Evolutionary conservation across 2,888 invertebrate genomes (phyloP).

Genomic region (Parnassius smintheus): DNA sequence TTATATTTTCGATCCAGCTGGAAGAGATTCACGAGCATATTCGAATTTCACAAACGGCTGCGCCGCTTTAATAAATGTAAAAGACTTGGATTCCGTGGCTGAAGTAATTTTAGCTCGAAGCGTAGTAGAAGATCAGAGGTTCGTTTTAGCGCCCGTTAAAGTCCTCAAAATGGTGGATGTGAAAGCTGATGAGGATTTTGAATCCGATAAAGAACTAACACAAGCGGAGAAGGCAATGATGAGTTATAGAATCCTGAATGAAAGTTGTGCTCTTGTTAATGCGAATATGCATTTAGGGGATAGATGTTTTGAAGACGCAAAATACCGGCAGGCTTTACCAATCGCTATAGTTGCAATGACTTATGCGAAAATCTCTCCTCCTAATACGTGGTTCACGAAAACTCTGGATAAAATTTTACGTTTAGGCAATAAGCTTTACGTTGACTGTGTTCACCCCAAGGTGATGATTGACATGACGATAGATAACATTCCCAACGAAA

Average conservation of each 20-base stretch:
- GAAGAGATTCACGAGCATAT: slow-evolving; percentile 75
- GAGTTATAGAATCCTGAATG: slow-evolving; percentile 78
- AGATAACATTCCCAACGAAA: slow-evolving; percentile 80
- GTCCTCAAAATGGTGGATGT: slow-evolving; percentile 70
- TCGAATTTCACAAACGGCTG: slow-evolving; percentile 73
- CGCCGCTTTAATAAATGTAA: slow-evolving; percentile 80
- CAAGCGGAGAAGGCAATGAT: slow-evolving; percentile 75
- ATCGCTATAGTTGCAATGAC: slow-evolving; percentile 82
- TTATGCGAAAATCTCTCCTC: slow-evolving; percentile 84
- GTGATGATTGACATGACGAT: slow-evolving; percentile 71
- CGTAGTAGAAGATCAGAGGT: slow-evolving; percentile 73
- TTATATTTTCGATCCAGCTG: slow-evolving; percentile 84
- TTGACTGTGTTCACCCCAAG: slow-evolving; percentile 75
- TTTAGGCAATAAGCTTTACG: slow-evolving; percentile 80
- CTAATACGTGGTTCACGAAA: slow-evolving; percentile 81
- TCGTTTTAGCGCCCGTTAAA: slow-evolving; percentile 70
- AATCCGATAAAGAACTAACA: slow-evolving; percentile 70
- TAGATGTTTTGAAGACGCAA: slow-evolving; percentile 79
- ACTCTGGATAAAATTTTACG: slow-evolving; percentile 82
- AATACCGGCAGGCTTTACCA: slow-evolving; percentile 82
- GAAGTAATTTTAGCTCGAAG: slow-evolving; percentile 75
- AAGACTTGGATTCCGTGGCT: slow-evolving; percentile 70
- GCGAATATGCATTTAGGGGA: slow-evolving; percentile 82
- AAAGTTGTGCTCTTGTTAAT: slow-evolving; percentile 79
- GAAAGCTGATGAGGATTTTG: slow-evolving; percentile 68